phyloP scores from a whole-genome alignment of 2,888 invertebrate genomes.

The Laothoe populi region DNA sequence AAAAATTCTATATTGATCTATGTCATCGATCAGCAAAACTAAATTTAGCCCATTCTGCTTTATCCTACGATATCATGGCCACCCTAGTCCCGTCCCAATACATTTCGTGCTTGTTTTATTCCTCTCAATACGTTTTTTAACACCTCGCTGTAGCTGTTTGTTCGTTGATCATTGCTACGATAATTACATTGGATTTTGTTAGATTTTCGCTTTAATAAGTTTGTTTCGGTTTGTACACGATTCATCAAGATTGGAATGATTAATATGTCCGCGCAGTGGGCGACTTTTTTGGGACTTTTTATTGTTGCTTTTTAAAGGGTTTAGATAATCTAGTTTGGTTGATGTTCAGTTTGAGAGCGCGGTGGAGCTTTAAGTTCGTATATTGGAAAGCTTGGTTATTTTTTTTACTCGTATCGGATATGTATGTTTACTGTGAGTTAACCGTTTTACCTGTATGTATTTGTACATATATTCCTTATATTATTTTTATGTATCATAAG shows the following conservation, averaged over 20 bases:
- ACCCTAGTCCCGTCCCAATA: constrained; percentile 7
- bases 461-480: too few species aligned
- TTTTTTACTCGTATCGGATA: neutral
- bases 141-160: constrained; percentile 41
- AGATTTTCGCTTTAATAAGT: constrained; percentile 44
- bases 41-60: neutral
- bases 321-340: constrained; percentile 5
- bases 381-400: neutral
- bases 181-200: constrained; percentile 40
- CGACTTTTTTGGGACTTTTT: neutral
- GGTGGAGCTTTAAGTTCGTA: neutral
- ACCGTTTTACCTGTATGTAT: too few species aligned
- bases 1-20: too few species aligned
- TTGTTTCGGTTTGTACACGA: constrained; percentile 33
- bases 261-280: constrained; percentile 37
- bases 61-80: neutral
- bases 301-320: neutral
- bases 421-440: too few species aligned
- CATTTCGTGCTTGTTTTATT: constrained; percentile 42
- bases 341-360: neutral
- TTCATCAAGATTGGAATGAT: constrained; percentile 38
- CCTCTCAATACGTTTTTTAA: constrained; percentile 51
- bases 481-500: too few species aligned
- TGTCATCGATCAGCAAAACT: neutral
- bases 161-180: constrained; percentile 40